Base-by-base conservation (phyloP, 2,888 invertebrate species). In the Synanthedon andrenaeformis region DNA sequence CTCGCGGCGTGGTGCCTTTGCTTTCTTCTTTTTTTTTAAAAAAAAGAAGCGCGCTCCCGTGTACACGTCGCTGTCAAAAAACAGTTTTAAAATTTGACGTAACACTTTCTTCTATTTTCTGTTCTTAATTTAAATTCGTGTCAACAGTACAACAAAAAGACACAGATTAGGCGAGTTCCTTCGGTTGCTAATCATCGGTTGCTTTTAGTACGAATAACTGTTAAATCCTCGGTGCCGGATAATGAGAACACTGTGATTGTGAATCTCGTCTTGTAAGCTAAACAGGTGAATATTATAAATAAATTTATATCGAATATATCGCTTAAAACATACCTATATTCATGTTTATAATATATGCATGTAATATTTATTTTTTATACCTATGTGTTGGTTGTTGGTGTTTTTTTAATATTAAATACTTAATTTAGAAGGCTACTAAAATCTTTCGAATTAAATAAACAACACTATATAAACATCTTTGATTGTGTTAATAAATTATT, bases 161-260 rank as follows among this genome's bases (percentile, higher is more conserved):
- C 11, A 13, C 51, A 28, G 17, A 35, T 42, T 59, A 55, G 35
- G 35, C 52, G 51, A 55, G 57, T 54, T 65, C 63, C 56, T 55
- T 48, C 54, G 61, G 66, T 69, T 69, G 67, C 72, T 75, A 75
- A 76, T 77, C 71, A 65, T 67, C 61, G 63, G 23, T 23, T 23
- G 58, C 60, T 77, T 76, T 76, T 75, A 76, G 74, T 78, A 74
- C 76, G 70, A 76, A 74, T 82, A 82, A 84, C 83, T 79, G 82
- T 84, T 80, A 75, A 73, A 69, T 70, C 66, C 70, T 71, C 72
- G 74, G 81, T 81, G 79, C 65, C 76, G 72, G 80, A 82, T 83
- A 79, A 84, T 84, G 82, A 83, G 77, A 77, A 79, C 76, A 72
- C 73, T 70, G 81, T 84, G 82, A 81, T 80, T 84, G 84, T 83